These are phyloP conservation scores for Metaphire vulgaris DNA, from an alignment of 1,140 invertebrate species.

Conservation along the genomic window DNA sequence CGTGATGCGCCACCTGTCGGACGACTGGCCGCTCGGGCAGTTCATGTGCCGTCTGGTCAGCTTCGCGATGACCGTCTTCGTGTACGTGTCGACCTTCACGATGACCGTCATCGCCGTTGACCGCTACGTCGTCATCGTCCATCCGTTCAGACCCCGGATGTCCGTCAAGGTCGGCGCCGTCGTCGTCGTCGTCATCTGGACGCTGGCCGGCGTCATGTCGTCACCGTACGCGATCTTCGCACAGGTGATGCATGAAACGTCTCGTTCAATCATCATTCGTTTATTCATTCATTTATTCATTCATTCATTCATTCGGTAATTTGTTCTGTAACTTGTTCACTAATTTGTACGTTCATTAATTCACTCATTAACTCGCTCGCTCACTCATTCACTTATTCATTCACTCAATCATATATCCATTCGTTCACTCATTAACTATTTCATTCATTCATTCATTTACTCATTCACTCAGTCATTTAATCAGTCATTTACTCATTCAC, in stretches of 20 bases:
- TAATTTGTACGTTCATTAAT: neutral
- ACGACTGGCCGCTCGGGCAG: constrained; percentile 54
- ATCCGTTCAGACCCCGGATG: constrained; percentile 53
- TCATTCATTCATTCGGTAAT: neutral
- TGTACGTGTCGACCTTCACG: constrained; percentile 57
- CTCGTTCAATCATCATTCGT: neutral
- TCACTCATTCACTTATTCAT: neutral
- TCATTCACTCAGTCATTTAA: too few species aligned
- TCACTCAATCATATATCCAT: neutral
- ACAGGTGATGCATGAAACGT: constrained; percentile 18
- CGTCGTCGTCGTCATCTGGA: constrained; percentile 54
- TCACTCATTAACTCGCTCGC: neutral
- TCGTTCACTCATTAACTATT: neutral
- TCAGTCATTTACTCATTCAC: too few species aligned
- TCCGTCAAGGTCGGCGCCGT: constrained; percentile 43
- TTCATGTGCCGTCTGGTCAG: constrained; percentile 55
- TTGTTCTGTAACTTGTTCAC: neutral
- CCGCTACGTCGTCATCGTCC: constrained; percentile 54
- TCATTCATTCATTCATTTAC: neutral
- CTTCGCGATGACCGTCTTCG: constrained; percentile 53
- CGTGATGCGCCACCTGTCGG: constrained; percentile 34
- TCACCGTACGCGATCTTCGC: constrained; percentile 56
- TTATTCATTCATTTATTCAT: neutral
- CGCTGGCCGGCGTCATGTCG: constrained; percentile 50
- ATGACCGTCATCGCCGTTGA: constrained; percentile 57